phyloP scores from a whole-genome alignment of 1,140 invertebrate species.

The Drosophila malerkotliana region DNA sequence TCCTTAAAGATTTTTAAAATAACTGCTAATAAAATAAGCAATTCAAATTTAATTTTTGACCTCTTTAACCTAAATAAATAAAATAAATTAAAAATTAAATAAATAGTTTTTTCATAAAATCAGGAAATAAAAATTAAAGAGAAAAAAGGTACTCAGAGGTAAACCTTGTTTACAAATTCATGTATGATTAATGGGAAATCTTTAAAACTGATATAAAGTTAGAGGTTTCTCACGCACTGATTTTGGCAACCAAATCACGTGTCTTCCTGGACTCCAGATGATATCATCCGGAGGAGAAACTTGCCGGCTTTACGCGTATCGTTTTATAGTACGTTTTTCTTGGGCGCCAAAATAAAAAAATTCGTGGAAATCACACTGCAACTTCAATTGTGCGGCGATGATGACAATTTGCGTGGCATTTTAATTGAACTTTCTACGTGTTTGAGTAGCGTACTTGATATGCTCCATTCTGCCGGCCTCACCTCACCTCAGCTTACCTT shows the following conservation, averaged over 20 bases:
- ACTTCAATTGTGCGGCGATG: conserved; percentile 9
- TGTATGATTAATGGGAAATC: not conserved
- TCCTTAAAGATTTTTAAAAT: too few species aligned
- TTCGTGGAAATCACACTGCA: conserved; percentile 27
- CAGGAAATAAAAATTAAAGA: too few species aligned
- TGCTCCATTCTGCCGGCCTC: conserved; percentile 12
- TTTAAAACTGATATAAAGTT: conserved; percentile 5
- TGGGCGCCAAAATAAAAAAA: conserved; percentile 21
- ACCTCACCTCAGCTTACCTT: not conserved
- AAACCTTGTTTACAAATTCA: not conserved
- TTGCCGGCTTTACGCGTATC: conserved; percentile 3
- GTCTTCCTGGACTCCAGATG: conserved; percentile 24
- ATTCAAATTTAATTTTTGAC: too few species aligned
- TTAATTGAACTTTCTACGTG: conserved; percentile 82
- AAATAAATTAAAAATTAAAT: too few species aligned
- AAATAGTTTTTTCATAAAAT: too few species aligned
- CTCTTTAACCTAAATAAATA: too few species aligned
- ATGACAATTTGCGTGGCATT: conserved; percentile 75
- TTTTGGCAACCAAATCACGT: conserved; percentile 53
- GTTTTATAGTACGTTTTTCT: conserved; percentile 34
- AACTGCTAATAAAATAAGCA: too few species aligned
- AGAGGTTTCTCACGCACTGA: conserved; percentile 1
- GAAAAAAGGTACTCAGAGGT: too few species aligned
- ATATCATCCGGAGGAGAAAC: conserved; percentile 51
- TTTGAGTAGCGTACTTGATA: conserved; percentile 62